Evolutionary conservation across 2,797 vertebrate species (phyloP).

Genomic region (Limnodromus scolopaceus): DNA sequence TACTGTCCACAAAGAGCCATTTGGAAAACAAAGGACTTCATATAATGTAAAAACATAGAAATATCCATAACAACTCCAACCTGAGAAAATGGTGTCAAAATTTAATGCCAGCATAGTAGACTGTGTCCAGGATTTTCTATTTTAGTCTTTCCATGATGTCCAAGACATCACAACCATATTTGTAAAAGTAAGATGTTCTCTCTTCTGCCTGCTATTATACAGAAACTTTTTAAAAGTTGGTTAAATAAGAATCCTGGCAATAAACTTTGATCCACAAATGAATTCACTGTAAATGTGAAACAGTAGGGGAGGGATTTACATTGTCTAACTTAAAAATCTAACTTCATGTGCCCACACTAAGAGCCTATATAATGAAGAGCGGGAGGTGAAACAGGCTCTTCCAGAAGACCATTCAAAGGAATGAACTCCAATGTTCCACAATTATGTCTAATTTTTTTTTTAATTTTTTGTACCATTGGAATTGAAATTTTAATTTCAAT

Average conservation of each 20-base stretch:
- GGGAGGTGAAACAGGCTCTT: background rate
- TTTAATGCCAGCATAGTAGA: background rate
- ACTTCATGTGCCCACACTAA: background rate
- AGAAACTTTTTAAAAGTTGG: background rate
- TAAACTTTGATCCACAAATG: background rate
- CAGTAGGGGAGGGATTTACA: background rate
- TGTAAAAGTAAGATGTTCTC: constrained; percentile 4
- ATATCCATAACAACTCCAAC: background rate
- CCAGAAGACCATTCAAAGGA: background rate
- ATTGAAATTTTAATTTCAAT: background rate
- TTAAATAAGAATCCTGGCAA: background rate
- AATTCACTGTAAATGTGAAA: background rate
- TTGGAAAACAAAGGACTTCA: constrained; percentile 21
- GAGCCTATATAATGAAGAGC: background rate
- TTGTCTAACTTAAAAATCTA: background rate
- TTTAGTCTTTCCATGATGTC: background rate
- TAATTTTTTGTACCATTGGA: background rate
- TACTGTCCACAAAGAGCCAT: background rate
- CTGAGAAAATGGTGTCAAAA: background rate
- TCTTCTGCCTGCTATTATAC: background rate
- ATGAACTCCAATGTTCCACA: background rate
- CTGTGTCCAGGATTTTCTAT: background rate
- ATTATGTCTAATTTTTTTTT: background rate
- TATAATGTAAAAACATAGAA: background rate
- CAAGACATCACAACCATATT: background rate